phyloP scores from a whole-genome alignment of 37 sponge, comb jelly and placozoan species.

The Dysidea cf. avara region DNA sequence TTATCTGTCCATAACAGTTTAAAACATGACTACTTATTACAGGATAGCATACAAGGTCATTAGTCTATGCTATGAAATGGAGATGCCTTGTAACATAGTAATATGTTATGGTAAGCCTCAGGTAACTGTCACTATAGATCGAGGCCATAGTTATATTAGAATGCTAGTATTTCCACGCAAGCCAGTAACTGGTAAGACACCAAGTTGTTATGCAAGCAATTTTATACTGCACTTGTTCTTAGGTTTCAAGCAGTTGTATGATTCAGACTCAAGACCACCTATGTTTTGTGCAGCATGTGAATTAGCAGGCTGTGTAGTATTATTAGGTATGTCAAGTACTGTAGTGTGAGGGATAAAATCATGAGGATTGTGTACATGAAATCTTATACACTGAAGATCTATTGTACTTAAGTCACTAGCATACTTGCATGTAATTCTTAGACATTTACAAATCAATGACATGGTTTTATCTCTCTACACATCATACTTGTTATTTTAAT shows the following conservation, averaged over 20 bases:
- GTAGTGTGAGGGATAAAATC: too few species aligned
- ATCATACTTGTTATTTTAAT: constrained; percentile 18
- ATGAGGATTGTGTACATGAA: too few species aligned
- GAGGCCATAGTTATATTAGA: constrained; percentile 8
- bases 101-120: background rate
- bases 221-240: background rate
- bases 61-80: constrained; percentile 16
- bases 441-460: too few species aligned
- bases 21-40: background rate
- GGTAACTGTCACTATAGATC: too few species aligned
- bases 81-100: constrained; percentile 60
- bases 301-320: constrained; percentile 56
- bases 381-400: too few species aligned
- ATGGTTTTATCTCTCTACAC: constrained; percentile 4
- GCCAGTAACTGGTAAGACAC: constrained; percentile 49
- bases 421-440: too few species aligned
- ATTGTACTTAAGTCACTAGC: too few species aligned
- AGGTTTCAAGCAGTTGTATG: constrained; percentile 48
- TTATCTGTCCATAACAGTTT: background rate
- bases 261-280: constrained; percentile 12
- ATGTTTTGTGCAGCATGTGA: constrained; percentile 71
- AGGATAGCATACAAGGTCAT: constrained; percentile 46
- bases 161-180: constrained; percentile 49
- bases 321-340: constrained; percentile 31
- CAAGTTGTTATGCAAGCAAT: background rate